Evolutionary conservation across 92 coral and sea anemone species (phyloP).

Genomic region (Phymanthus crucifer): DNA sequence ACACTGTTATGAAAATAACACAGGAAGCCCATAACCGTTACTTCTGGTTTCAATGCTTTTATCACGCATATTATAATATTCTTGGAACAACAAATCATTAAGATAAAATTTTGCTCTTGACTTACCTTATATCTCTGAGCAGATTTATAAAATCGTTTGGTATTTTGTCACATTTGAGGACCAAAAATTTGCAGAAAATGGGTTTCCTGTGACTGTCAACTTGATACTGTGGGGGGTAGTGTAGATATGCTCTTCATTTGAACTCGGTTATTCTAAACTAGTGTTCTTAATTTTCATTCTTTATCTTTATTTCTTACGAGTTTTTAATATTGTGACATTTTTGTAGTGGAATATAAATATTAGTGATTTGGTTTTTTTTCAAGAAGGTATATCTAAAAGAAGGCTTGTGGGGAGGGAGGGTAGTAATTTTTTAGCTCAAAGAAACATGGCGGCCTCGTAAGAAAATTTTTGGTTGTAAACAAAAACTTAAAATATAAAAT

Average conservation of each 20-base stretch:
- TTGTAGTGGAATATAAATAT: not conserved
- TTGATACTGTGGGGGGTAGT: not conserved
- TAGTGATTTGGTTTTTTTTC: not conserved
- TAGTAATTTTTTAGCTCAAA: not conserved
- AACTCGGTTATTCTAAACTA: not conserved
- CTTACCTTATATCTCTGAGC: too few species aligned
- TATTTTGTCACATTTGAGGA: not conserved
- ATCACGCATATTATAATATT: not conserved
- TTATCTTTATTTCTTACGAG: not conserved
- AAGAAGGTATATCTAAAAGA: not conserved
- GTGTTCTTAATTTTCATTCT: not conserved
- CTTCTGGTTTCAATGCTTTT: not conserved
- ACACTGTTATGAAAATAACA: not conserved
- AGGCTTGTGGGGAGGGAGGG: not conserved
- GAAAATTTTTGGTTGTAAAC: not conserved
- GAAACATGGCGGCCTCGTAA: slow-evolving; percentile 26
- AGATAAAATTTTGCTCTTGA: too few species aligned
- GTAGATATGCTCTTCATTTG: not conserved
- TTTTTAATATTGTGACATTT: too few species aligned
- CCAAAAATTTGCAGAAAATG: not conserved
- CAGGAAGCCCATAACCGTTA: not conserved
- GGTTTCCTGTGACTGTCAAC: not conserved
- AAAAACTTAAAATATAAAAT: not conserved
- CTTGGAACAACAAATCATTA: too few species aligned
- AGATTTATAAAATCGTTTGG: too few species aligned